phyloP scores from a whole-genome alignment of 2,113 vertebrate species.

The Platichthys flesus region DNA sequence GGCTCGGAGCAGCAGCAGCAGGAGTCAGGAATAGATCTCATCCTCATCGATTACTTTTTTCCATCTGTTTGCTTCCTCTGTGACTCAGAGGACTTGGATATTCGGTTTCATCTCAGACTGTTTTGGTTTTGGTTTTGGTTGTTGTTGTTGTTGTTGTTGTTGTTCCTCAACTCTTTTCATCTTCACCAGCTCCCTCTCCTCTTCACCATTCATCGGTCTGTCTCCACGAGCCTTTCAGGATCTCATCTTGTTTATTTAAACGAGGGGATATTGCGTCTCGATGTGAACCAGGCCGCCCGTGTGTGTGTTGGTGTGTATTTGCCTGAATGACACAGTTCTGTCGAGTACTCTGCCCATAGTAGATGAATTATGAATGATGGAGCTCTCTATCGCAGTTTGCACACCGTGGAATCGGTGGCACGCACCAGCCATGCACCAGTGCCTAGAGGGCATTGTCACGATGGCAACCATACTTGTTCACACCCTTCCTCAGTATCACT shows the following conservation, averaged over 20 bases:
- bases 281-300: conserved; percentile 18
- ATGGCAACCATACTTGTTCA: conserved; percentile 70
- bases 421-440: conserved; percentile 36
- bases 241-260: too few species aligned
- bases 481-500: conserved; percentile 32
- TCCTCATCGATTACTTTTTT: conserved; percentile 26
- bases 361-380: conserved; percentile 62
- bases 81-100: conserved; percentile 26
- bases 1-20: conserved; percentile 55
- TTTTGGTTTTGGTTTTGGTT: background rate
- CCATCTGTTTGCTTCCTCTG: conserved; percentile 32
- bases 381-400: conserved; percentile 27
- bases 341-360: conserved; percentile 25
- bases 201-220: background rate
- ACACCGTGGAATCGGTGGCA: conserved; percentile 33
- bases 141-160: background rate
- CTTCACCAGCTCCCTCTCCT: background rate
- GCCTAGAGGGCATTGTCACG: conserved; percentile 54
- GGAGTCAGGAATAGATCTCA: conserved; percentile 58
- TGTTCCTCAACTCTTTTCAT: background rate
- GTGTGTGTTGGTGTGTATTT: conserved; percentile 36
- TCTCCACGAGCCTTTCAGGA: background rate
- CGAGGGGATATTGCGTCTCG: background rate
- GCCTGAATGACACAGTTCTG: conserved; percentile 59
- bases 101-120: conserved; percentile 18